These are phyloP conservation scores for Dasypogon diadema DNA, from an alignment of 2,888 invertebrate species.

Conservation along the genomic window DNA sequence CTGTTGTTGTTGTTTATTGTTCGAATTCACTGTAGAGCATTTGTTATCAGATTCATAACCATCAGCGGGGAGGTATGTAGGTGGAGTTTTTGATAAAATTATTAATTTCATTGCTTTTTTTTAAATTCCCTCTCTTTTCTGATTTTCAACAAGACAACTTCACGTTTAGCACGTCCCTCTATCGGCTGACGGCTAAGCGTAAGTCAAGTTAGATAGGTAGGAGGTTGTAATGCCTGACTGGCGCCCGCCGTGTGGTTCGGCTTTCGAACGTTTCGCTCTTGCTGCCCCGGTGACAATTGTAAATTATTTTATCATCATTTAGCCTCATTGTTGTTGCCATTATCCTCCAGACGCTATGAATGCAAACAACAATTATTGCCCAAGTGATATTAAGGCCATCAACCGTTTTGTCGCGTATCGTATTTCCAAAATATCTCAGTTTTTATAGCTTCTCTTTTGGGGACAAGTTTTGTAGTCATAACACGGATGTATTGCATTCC, in stretches of 20 bases:
- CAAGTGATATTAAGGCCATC: conserved; percentile 28
- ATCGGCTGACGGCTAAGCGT: too few relatives aligned
- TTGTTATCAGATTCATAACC: conserved; percentile 36
- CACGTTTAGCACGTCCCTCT: not conserved
- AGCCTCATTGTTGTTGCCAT: conserved; percentile 18
- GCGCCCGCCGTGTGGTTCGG: conserved; percentile 3
- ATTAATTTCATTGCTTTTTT: not conserved
- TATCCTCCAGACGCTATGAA: not conserved
- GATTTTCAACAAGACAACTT: not conserved
- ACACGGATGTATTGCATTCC: conserved; percentile 11
- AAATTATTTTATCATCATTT: conserved; percentile 29
- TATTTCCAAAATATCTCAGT: conserved; percentile 25
- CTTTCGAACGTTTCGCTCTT: not conserved
- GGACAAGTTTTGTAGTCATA: conserved; percentile 6
- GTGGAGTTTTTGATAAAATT: conserved; percentile 40
- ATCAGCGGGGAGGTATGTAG: conserved; percentile 1
- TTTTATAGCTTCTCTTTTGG: not conserved
- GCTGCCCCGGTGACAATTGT: conserved; percentile 7
- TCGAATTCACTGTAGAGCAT: conserved; percentile 28
- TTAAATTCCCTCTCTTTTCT: not conserved
- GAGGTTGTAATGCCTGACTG: not conserved
- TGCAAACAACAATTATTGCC: conserved; percentile 23
- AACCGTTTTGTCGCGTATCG: conserved; percentile 12
- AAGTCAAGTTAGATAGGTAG: too few relatives aligned
- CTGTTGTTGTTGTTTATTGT: conserved; percentile 37